These are phyloP conservation scores for Actinernus sp. DNA, from an alignment of 92 coral and sea anemone genomes.

Conservation along the genomic window DNA sequence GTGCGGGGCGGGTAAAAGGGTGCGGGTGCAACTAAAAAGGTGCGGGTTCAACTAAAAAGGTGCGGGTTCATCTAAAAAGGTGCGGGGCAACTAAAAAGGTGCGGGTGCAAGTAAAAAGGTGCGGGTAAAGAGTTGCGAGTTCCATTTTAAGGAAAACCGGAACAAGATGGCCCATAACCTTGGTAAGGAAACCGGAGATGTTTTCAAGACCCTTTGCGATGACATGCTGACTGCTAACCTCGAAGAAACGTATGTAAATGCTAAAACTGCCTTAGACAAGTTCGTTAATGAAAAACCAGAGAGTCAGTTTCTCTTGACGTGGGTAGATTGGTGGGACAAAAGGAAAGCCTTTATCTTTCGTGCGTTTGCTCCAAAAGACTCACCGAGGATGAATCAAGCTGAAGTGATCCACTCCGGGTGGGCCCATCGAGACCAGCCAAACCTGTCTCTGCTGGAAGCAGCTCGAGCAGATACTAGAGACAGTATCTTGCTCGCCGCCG, in stretches of 20 bases:
- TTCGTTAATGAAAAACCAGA: constrained; percentile 12
- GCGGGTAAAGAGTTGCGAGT: constrained; percentile 67
- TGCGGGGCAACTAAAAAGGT: too few species aligned
- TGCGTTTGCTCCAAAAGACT: constrained; percentile 29
- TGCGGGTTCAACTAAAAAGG: too few species aligned
- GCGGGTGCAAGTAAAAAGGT: too few species aligned
- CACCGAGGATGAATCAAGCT: constrained; percentile 34
- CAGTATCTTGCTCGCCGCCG: constrained; percentile 36
- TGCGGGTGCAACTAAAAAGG: too few species aligned
- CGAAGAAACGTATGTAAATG: neutral
- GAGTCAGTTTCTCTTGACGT: constrained; percentile 5
- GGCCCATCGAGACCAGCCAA: constrained; percentile 13
- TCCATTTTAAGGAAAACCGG: constrained; percentile 54
- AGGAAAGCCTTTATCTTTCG: constrained; percentile 26
- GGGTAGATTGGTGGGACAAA: constrained; percentile 33
- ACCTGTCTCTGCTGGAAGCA: constrained; percentile 30
- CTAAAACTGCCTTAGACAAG: constrained; percentile 6
- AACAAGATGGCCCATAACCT: constrained; percentile 40
- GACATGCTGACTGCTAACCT: constrained; percentile 2
- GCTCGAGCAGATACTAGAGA: constrained; percentile 41
- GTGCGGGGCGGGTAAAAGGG: too few species aligned
- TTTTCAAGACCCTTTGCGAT: constrained; percentile 19
- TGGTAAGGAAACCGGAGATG: neutral
- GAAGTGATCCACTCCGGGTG: constrained; percentile 39
- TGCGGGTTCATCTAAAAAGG: too few species aligned